These are phyloP conservation scores for Plemyria rubiginata DNA, from an alignment of 2,888 invertebrate genomes.

Conservation along the genomic window DNA sequence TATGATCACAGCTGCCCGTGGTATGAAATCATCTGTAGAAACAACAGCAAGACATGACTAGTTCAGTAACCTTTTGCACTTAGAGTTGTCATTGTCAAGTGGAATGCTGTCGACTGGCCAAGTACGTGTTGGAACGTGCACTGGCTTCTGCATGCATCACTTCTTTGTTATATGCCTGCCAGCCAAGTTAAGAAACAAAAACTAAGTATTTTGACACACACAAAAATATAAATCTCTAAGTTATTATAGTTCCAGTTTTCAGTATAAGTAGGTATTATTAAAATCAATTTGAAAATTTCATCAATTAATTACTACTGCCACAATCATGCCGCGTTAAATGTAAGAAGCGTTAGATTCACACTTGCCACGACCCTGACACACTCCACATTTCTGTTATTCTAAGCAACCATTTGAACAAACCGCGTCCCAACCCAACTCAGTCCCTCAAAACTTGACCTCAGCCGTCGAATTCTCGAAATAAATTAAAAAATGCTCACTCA, in stretches of 20 bases:
- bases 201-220: no score
- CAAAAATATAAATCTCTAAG: no score
- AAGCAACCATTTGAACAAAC: background rate
- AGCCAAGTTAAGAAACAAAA: no score
- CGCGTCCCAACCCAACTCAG: slow-evolving; percentile 5
- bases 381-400: background rate
- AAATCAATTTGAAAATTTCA: no score
- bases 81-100: background rate
- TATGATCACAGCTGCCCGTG: background rate
- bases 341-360: background rate
- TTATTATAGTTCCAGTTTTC: no score
- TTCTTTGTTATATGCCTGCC: no score
- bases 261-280: no score
- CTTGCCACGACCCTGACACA: background rate
- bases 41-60: background rate
- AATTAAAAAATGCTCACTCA: slow-evolving; percentile 84
- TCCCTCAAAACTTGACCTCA: slow-evolving; percentile 61
- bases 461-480: slow-evolving; percentile 78
- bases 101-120: background rate
- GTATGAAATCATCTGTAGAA: slow-evolving; percentile 2
- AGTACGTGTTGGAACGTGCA: background rate
- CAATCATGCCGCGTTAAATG: no score
- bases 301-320: no score
- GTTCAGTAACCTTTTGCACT: background rate
- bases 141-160: no score